Evolutionary conservation across 2,113 vertebrate species (phyloP).

Genomic region (Tenebrosternarchus preto): DNA sequence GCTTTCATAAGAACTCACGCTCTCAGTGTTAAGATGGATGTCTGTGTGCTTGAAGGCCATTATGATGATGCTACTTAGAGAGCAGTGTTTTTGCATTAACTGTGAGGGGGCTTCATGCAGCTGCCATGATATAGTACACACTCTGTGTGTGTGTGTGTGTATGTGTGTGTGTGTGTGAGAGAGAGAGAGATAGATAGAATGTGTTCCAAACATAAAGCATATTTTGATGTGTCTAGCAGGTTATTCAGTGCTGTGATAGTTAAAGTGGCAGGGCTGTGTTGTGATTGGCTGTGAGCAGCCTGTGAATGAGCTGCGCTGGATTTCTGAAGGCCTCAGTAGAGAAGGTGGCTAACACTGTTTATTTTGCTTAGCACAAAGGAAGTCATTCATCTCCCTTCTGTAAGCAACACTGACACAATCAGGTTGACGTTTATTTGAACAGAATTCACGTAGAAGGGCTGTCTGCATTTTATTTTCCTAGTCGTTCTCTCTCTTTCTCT

Average conservation of each 20-base stretch:
- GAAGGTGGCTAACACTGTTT: constrained; percentile 15
- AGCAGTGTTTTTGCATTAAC: constrained; percentile 35
- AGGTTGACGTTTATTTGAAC: constrained; percentile 34
- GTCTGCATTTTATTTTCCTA: background rate
- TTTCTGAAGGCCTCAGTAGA: constrained; percentile 19
- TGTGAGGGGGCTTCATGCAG: constrained; percentile 6
- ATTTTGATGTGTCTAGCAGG: background rate
- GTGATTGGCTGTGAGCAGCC: constrained; percentile 13
- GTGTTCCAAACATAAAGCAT: background rate
- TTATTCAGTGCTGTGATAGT: background rate
- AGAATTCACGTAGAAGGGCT: constrained; percentile 12
- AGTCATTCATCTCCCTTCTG: constrained; percentile 20
- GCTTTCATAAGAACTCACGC: too few relatives aligned
- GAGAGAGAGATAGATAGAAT: background rate
- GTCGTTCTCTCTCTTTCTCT: constrained; percentile 2
- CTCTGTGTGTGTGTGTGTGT: background rate
- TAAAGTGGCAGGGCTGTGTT: constrained; percentile 20
- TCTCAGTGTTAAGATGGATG: constrained; percentile 30
- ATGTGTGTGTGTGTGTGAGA: too few relatives aligned
- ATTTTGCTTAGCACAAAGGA: constrained; percentile 15
- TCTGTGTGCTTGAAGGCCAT: constrained; percentile 41
- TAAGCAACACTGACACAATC: constrained; percentile 36
- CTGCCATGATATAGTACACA: background rate
- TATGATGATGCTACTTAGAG: constrained; percentile 31
- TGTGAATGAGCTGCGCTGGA: constrained; percentile 6